Conservation (phyloP, 2,797 vertebrate genomes). For the Novumbra hubbsi region DNA sequence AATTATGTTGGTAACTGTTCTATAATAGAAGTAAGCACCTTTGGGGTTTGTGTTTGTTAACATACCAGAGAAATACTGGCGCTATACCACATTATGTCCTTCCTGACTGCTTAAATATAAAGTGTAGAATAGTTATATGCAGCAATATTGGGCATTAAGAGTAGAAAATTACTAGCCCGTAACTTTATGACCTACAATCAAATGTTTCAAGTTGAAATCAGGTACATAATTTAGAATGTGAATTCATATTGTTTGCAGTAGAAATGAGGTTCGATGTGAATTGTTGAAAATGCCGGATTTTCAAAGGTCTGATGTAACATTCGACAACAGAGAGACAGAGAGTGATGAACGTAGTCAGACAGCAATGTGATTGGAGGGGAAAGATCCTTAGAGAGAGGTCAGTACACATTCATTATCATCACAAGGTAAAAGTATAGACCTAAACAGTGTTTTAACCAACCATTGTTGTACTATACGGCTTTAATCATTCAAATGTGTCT, state of each 20-base stretch:
- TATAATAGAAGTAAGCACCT: no score
- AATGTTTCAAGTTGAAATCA: constrained; percentile 5
- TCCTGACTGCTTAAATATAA: background rate
- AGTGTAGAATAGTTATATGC: background rate
- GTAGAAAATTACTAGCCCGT: constrained; percentile 11
- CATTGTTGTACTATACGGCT: constrained; percentile 15
- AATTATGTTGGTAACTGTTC: no score
- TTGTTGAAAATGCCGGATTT: constrained; percentile 43
- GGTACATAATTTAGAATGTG: constrained; percentile 11
- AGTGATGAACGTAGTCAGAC: constrained; percentile 11
- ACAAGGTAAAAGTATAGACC: constrained; percentile 34
- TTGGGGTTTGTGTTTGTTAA: no score
- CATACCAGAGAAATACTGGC: no score
- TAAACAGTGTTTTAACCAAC: constrained; percentile 22
- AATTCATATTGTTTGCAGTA: constrained; percentile 9
- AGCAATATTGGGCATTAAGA: constrained; percentile 15
- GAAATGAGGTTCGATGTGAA: constrained; percentile 16
- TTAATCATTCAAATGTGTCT: background rate
- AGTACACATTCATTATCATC: constrained; percentile 34
- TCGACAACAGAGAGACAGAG: constrained; percentile 16
- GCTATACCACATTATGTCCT: no score
- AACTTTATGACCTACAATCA: constrained; percentile 4
- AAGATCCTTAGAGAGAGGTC: constrained; percentile 13
- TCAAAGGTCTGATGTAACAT: constrained; percentile 39
- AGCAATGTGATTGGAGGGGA: constrained; percentile 23